Evolutionary conservation across 2,888 invertebrate genomes (phyloP), one percentile per base, ranked within the genome.

Genomic region (Protula sp.): DNA sequence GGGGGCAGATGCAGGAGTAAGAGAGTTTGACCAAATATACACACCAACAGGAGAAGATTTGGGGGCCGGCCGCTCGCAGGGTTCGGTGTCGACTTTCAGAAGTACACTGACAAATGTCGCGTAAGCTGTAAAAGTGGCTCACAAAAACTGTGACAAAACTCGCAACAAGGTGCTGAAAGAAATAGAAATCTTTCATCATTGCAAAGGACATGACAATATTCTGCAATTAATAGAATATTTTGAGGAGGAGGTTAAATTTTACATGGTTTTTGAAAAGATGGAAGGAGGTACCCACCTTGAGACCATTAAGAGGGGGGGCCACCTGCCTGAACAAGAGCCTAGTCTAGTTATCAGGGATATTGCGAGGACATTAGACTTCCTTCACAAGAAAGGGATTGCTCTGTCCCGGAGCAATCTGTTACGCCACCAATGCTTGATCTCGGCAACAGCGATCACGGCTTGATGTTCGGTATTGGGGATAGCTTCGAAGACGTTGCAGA

Each of bases 101-200:
- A 92, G 92, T 82, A 88, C 90, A 76, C 89, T 90, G 83, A 94
- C 92, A 68, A 90, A 91, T 72, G 87, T 90, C 82, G 95, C 97
- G 84, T 97, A 89, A 83, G 98, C 98, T 63, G 98, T 98, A 68
- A 98, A 98, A 80, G 82, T 83, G 19, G 38, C 19, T 9, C 9
- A 38, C 9, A 38, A 38, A 19, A 38, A 38, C 38, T 14, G 19
- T 38, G 38, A 19, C 9, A 38, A 19, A 38, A 92, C 92, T 76
- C 88, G 97, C 73, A 90, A 90, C 77, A 87, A 97, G 78, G 92
- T 98, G 74, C 93, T 97, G 86, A 92, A 94, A 74, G 98, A 98
- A 84, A 95, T 98, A 78, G 97, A 98, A 85, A 97, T 94, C 70
- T 97, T 98, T 87, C 93, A 95, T 84, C 91, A 95, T 84, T 98